phyloP scores from a whole-genome alignment of 35 echinoderm and acorn worm genomes.

The Stichopus chloronotus region DNA sequence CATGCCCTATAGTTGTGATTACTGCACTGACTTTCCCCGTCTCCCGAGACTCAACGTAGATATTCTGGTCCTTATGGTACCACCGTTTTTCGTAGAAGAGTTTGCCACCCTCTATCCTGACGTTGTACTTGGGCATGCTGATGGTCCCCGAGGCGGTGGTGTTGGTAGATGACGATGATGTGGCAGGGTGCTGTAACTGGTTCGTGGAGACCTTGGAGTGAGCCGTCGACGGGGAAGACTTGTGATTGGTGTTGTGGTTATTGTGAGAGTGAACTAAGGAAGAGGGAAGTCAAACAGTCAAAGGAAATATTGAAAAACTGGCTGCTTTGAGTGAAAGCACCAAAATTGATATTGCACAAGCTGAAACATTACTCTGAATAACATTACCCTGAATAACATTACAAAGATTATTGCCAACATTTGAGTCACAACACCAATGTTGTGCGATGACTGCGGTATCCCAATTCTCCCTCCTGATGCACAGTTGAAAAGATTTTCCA shows the following conservation, averaged over 20 bases:
- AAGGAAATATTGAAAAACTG: neutral
- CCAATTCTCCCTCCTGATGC: no score
- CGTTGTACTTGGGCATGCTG: constrained; percentile 81
- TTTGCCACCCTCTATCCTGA: constrained; percentile 87
- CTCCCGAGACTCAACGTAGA: constrained; percentile 93
- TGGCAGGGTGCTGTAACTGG: neutral
- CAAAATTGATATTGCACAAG: neutral
- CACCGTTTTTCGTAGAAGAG: constrained; percentile 98
- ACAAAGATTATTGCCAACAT: no score
- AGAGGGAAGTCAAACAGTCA: neutral
- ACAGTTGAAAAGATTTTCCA: no score
- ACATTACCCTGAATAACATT: no score
- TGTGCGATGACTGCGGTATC: no score
- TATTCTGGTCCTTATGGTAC: constrained; percentile 84
- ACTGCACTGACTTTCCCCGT: constrained; percentile 91
- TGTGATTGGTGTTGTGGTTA: constrained; percentile 63
- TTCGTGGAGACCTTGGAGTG: constrained; percentile 6
- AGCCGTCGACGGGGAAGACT: constrained; percentile 23
- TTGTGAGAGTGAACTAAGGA: constrained; percentile 62
- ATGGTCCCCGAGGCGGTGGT: constrained; percentile 29
- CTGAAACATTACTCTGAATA: no score
- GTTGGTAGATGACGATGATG: constrained; percentile 29
- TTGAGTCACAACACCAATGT: no score
- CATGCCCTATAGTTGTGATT: constrained; percentile 81
- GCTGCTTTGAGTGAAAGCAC: neutral